Conservation (phyloP, 2,797 vertebrate species). For the Percopsis omiscomaycus region DNA sequence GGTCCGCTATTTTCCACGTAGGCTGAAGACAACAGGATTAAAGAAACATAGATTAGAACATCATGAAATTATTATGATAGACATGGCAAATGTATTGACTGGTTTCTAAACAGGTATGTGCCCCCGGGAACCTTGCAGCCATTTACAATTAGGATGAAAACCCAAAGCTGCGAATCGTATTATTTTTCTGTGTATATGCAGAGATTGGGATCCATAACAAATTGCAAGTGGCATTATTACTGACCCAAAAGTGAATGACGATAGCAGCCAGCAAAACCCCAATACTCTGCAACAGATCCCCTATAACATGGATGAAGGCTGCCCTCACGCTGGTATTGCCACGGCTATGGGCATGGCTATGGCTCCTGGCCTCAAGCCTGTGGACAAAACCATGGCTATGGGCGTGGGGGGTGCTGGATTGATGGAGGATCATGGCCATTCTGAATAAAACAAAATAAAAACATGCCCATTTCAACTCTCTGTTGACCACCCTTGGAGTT, state of each 20-base stretch:
- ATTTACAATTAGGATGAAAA: too few relatives aligned
- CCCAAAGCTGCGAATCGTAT: too few relatives aligned
- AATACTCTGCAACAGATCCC: constrained; percentile 89
- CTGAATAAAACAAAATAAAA: constrained; percentile 55
- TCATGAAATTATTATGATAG: background rate
- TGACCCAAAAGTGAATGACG: constrained; percentile 86
- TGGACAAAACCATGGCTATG: constrained; percentile 71
- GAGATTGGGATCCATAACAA: too few relatives aligned
- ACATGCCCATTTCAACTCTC: rapidly evolving
- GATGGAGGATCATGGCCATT: constrained; percentile 88
- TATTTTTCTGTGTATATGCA: too few relatives aligned
- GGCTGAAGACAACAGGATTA: constrained; percentile 74
- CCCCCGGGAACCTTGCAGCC: too few relatives aligned
- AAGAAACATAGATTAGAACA: constrained; percentile 1
- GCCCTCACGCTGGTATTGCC: constrained; percentile 86
- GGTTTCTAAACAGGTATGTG: too few relatives aligned
- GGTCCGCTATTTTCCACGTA: constrained; percentile 88
- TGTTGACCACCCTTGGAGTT: too few relatives aligned
- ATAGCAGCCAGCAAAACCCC: constrained; percentile 84
- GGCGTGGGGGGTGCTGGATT: constrained; percentile 73
- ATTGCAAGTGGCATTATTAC: constrained; percentile 14
- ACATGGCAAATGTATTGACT: too few relatives aligned
- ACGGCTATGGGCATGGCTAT: constrained; percentile 53
- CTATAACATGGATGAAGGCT: constrained; percentile 88
- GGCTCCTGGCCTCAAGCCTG: constrained; percentile 26